Base-by-base conservation (phyloP, 2,888 invertebrate genomes). In the Autographa gamma region DNA sequence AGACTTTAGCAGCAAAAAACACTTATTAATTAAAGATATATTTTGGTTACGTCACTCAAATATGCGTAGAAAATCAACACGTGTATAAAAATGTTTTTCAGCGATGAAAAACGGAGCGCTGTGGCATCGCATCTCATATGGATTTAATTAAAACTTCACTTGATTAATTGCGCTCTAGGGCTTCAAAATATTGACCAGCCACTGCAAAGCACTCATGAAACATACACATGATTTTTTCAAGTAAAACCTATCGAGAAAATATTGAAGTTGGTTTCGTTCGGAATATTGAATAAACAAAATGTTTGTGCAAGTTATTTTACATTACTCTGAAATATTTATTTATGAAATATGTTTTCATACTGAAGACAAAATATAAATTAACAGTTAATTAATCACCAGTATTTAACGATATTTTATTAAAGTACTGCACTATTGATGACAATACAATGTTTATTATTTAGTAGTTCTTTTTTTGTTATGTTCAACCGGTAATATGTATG, bases 101-200 rank as follows among this genome's bases (percentile, higher is more conserved):
- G 56, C 68, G 62, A 74, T 78, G 79, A 83, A 83, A 85, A 80
- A 76, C 52, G 60, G 69, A 56, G 43, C 71, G 66, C 67, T 82
- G 73, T 62, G 73, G 82, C 72, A 73, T 60, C 70, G 69, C 66
- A 71, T 71, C 80, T 68, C 73, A 73, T 74, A 79, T 72, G 77
- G 77, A 69, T 83, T 86, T 88, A 85, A 87, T 86, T 82, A 81
- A 85, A 83, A 77, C 79, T 78, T 80, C 73, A 74, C 66, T 81
- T 85, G 83, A 85, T 87, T 84, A 88, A 88, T 85, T 77, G 75
- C 74, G 78, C 81, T 77, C 74, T 72, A 75, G 75, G 70, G 78
- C 76, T 74, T 77, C 75, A 79, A 82, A 84, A 86, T 83, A 88
- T 86, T 85, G 81, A 76, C 74, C 71, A 69, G 59, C 56, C 66